Evolutionary conservation across 2,797 vertebrate species (phyloP).

Genomic region (Neopelma chrysocephalum): DNA sequence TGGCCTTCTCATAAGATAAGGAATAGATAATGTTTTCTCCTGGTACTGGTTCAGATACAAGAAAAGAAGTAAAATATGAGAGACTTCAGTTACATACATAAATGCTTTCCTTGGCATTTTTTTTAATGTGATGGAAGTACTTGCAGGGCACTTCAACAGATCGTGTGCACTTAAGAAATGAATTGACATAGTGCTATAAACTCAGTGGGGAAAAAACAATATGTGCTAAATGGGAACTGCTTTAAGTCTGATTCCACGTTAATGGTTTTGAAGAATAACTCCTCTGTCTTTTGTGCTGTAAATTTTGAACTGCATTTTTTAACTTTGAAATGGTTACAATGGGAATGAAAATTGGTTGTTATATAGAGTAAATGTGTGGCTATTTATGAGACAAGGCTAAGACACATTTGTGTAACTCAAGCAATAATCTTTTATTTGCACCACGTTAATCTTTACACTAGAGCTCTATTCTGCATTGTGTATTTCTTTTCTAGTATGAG

Average conservation of each 20-base stretch:
- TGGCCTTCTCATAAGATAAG: not conserved
- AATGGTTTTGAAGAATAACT: not conserved
- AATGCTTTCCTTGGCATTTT: not conserved
- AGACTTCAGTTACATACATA: not conserved
- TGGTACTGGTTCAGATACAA: not conserved
- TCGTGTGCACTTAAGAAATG: not conserved
- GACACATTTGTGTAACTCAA: slow-evolving; percentile 19
- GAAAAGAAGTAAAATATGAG: not conserved
- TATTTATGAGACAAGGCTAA: not conserved
- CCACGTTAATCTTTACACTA: not conserved
- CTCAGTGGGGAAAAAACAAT: not conserved
- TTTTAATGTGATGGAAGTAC: not conserved
- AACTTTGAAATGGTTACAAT: not conserved
- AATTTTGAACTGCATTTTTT: not conserved
- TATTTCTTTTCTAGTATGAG: not conserved
- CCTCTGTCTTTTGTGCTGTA: not conserved
- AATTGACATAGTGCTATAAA: not conserved
- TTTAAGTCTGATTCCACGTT: not conserved
- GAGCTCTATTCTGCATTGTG: not conserved
- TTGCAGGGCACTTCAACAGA: not conserved
- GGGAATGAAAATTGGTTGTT: not conserved
- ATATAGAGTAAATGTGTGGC: not conserved
- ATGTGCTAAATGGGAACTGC: not conserved
- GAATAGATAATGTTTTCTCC: not conserved
- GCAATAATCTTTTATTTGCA: slow-evolving; percentile 32